These are phyloP conservation scores for Asbolus verrucosus DNA, from an alignment of 1,140 invertebrate genomes.

Conservation along the genomic window DNA sequence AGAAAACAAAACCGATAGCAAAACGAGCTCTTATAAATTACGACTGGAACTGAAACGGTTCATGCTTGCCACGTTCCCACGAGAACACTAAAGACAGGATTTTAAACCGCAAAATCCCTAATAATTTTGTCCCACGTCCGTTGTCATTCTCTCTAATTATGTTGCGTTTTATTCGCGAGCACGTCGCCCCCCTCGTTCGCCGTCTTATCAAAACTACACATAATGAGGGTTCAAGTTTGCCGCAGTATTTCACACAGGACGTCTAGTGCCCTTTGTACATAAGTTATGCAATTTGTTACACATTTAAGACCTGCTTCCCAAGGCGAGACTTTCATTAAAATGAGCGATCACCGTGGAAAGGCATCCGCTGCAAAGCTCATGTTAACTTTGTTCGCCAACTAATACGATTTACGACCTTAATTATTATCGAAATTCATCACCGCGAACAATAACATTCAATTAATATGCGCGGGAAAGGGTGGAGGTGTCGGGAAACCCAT, in stretches of 20 bases:
- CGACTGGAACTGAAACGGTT: too few species aligned
- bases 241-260: conserved; percentile 10
- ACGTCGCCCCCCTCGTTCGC: conserved; percentile 1
- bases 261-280: conserved; percentile 36
- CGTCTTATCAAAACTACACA: conserved; percentile 31
- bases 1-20: too few species aligned
- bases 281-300: conserved; percentile 37
- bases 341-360: conserved; percentile 27
- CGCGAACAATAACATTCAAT: conserved; percentile 30
- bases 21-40: too few species aligned
- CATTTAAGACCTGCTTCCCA: conserved; percentile 29
- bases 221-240: conserved; percentile 33
- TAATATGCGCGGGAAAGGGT: too few species aligned
- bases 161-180: conserved; percentile 16
- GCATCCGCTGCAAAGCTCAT: conserved; percentile 30
- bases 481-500: too few species aligned
- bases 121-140: too few species aligned
- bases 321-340: conserved; percentile 36
- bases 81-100: too few species aligned
- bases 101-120: too few species aligned
- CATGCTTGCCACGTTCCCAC: too few species aligned
- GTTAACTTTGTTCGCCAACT: conserved; percentile 32
- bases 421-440: conserved; percentile 38
- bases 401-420: conserved; percentile 42
- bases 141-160: not conserved